Evolutionary conservation across 2,113 vertebrate genomes (phyloP), one percentile per base, ranked within the genome.

Genomic region (Atractosteus spatula): DNA sequence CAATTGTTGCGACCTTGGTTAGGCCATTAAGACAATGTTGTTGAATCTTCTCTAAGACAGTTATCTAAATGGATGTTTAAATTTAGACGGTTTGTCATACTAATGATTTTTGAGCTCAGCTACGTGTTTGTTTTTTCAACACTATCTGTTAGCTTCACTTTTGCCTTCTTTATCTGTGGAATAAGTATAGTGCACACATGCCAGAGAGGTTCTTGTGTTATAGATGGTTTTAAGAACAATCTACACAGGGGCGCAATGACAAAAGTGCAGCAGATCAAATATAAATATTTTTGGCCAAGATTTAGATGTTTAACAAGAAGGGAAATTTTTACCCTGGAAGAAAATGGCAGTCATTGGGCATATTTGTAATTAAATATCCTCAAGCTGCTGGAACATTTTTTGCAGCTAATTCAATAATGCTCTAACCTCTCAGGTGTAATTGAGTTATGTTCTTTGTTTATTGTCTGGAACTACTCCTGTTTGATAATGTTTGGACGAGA

Each of bases 11-110:
- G 66, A 68, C 66, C 66, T 56, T 17, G 8, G 41, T 69, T 74
- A 56, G 56, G 68, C 67, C 41, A 42, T 69, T 74, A 59, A 64
- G 64, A 44, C 63, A 42, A 69, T 67, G 51, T 45, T 71, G 10
- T 54, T 59, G 13, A 68, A 29, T 59, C 12, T n/a, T 59, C 57
- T 69, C 63, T 62, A 43, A 8, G 61, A 68, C 54, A 45, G 73
- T 74, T 74, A 74, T 59, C 57, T 13, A 69, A 68, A 69, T 57
- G 62, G 61, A 61, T 61, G 73, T 57, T 69, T 64, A 41, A 16
- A 70, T 64, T 41, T 14, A 55, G 67, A 17, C 41, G 68, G 55
- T 63, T 63, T 42, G 54, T 29, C 42, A 8, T 56, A 17, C 57
- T 62, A 55, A 62, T 74, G 44, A 55, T 69, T n/a, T 59, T 74